These are phyloP conservation scores for Gymnosoma rotundatum DNA, from an alignment of 2,888 invertebrate genomes.

Conservation along the genomic window DNA sequence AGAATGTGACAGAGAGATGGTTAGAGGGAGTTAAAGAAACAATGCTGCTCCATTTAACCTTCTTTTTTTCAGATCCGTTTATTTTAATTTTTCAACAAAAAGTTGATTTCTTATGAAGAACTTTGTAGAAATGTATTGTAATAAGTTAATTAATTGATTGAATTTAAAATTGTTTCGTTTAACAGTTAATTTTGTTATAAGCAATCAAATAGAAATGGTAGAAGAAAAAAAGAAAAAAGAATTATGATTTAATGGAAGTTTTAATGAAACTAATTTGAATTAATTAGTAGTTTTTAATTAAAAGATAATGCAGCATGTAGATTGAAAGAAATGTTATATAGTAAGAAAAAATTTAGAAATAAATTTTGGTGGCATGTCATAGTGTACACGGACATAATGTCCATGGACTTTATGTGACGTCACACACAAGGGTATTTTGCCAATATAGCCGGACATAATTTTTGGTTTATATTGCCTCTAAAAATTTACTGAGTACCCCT, in stretches of 20 bases:
- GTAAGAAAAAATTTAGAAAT: too few relatives aligned
- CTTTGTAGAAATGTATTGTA: slow-evolving; percentile 29
- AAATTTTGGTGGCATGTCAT: too few relatives aligned
- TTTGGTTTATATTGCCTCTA: too few relatives aligned
- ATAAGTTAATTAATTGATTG: slow-evolving; percentile 68
- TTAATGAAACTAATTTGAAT: slow-evolving; percentile 3
- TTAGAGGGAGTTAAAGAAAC: background rate
- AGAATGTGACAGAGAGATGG: background rate
- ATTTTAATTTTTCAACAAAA: slow-evolving; percentile 3
- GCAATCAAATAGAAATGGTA: background rate
- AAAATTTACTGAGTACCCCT: too few relatives aligned
- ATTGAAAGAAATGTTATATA: too few relatives aligned
- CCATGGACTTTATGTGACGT: too few relatives aligned
- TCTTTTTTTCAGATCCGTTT: background rate
- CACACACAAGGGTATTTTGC: too few relatives aligned
- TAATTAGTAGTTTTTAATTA: background rate
- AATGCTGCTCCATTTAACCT: background rate
- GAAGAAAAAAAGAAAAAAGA: background rate
- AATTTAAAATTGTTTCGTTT: slow-evolving; percentile 60
- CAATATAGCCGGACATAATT: too few relatives aligned
- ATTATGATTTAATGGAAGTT: background rate
- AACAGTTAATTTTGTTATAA: slow-evolving; percentile 40
- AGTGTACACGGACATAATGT: too few relatives aligned
- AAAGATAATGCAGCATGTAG: too few relatives aligned
- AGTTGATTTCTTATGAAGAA: slow-evolving; percentile 38